Evolutionary conservation across 2,113 vertebrate genomes (phyloP).

Genomic region (Excalfactoria chinensis): DNA sequence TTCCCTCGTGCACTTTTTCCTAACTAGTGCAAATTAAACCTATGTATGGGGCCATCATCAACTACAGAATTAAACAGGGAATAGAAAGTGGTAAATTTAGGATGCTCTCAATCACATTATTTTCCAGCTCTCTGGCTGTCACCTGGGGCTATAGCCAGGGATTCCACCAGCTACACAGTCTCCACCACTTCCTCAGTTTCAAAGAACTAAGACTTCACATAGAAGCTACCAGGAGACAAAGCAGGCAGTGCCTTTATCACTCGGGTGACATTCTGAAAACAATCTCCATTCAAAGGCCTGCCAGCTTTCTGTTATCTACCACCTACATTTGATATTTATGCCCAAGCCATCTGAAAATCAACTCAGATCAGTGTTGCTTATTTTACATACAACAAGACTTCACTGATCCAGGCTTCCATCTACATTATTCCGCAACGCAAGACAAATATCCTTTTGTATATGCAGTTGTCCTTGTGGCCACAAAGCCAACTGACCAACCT

Average conservation of each 20-base stretch:
- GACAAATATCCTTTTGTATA: neutral
- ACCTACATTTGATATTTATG: neutral
- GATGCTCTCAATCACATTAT: neutral
- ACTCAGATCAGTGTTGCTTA: neutral
- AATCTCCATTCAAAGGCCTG: neutral
- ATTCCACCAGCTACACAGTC: neutral
- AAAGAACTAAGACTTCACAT: neutral
- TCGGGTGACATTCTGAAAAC: neutral
- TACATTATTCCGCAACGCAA: fast-evolving
- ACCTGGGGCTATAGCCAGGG: neutral
- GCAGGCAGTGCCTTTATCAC: neutral
- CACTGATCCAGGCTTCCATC: neutral
- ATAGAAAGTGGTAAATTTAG: neutral
- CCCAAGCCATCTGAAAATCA: neutral
- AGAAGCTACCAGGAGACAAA: neutral
- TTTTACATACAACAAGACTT: neutral
- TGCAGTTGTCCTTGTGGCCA: neutral
- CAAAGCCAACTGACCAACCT: neutral
- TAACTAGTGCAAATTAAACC: neutral
- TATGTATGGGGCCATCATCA: neutral
- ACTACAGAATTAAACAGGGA: neutral
- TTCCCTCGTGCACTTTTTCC: neutral
- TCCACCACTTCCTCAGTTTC: neutral
- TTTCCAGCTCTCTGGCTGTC: neutral
- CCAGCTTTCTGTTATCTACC: neutral